Conservation (phyloP, 2,113 vertebrate genomes). For the Opisthocomus hoazin region DNA sequence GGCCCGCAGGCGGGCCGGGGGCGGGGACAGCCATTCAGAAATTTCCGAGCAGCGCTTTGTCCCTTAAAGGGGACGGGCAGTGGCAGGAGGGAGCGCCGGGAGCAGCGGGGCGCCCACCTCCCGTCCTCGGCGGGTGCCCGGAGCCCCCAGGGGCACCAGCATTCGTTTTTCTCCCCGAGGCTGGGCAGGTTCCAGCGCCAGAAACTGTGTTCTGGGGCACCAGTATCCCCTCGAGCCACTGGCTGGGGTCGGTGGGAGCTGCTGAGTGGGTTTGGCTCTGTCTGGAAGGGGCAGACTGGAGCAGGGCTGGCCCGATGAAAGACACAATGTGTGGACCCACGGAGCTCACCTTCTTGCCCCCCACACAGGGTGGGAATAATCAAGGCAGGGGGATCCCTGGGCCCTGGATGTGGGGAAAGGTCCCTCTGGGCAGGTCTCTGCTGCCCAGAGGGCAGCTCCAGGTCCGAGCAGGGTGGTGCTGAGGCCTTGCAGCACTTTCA, state of each 20-base stretch:
- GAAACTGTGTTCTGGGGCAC: not conserved
- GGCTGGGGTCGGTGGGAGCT: not conserved
- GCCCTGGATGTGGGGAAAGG: not conserved
- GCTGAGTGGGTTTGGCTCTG: not conserved
- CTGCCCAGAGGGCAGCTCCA: not conserved
- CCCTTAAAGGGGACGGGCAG: not conserved
- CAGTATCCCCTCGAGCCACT: not conserved
- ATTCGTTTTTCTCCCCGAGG: fast-evolving
- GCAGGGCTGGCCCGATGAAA: not conserved
- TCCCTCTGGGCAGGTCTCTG: not conserved
- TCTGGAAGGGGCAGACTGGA: not conserved
- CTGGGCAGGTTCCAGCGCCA: not conserved
- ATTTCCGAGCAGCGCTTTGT: not conserved
- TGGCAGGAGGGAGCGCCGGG: fast-evolving
- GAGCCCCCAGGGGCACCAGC: too few species aligned
- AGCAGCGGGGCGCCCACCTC: fast-evolving
- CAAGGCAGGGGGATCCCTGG: not conserved
- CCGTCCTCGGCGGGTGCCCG: fast-evolving
- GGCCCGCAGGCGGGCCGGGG: not conserved
- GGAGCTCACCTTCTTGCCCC: not conserved
- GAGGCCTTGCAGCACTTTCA: not conserved
- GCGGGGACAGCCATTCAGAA: constrained; percentile 24
- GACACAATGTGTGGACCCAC: not conserved
- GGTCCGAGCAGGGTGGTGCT: not conserved
- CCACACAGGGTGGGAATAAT: fast-evolving